Percentiles rank a stretch among this genome's conserved stretches.
phyloP scores from a whole-genome alignment of 2,888 invertebrate genomes.

The Anthoptus insignis region DNA sequence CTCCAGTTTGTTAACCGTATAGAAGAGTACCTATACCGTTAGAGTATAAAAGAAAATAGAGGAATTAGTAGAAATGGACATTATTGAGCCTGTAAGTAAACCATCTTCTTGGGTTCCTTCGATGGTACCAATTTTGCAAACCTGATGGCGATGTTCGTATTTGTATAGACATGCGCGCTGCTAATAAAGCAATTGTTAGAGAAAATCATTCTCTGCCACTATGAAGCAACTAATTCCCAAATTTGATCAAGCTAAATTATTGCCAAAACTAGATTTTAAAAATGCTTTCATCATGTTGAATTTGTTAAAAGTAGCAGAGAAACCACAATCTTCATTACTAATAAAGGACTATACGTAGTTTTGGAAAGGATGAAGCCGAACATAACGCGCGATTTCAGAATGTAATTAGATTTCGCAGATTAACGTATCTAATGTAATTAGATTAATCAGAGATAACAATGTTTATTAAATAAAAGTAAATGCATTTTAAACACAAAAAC shows the following conservation, averaged over 20 bases:
- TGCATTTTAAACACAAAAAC: conserved; percentile 32
- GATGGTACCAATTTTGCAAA: no score
- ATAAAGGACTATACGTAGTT: conserved; percentile 44
- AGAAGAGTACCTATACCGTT: neutral
- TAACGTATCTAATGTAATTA: no score
- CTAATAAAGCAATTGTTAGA: neutral
- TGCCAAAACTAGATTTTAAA: conserved; percentile 55
- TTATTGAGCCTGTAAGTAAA: no score
- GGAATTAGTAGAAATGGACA: neutral
- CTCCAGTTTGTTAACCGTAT: neutral
- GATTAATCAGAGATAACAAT: neutral
- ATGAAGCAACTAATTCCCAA: neutral
- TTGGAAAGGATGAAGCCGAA: neutral
- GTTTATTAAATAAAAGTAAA: conserved; percentile 42
- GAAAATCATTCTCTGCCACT: neutral
- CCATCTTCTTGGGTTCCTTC: no score
- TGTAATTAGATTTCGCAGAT: neutral
- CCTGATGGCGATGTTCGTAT: no score
- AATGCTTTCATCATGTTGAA: conserved; percentile 64
- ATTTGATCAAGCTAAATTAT: conserved; percentile 35
- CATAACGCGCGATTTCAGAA: neutral
- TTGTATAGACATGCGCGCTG: no score
- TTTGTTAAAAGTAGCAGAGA: conserved; percentile 54
- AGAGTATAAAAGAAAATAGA: neutral
- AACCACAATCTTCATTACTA: conserved; percentile 57